Conservation (phyloP, 1,140 invertebrate species). For the Brachionus plicatilis region DNA sequence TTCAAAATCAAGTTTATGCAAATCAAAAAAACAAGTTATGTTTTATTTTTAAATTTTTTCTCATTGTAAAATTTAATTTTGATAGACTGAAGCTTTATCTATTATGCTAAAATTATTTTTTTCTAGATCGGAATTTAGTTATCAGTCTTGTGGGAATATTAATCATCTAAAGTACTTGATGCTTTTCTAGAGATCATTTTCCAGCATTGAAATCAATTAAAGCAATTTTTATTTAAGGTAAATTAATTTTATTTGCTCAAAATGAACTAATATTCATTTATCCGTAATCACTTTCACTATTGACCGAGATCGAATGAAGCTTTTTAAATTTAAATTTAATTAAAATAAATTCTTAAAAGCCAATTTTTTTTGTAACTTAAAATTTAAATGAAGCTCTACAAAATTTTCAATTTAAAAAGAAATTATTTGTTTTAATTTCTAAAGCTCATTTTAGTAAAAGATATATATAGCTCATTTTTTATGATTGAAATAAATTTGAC, state of each 20-base stretch:
- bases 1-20: not conserved
- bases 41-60: not conserved
- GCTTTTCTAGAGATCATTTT: not conserved
- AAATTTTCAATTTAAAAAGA: not conserved
- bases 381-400: not conserved
- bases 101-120: not conserved
- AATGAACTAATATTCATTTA: not conserved
- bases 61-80: not conserved
- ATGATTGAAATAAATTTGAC: not conserved
- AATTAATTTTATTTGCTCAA: not conserved
- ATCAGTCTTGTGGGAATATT: not conserved
- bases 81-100: not conserved
- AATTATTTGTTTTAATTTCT: not conserved
- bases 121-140: not conserved
- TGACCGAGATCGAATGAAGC: not conserved
- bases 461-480: not conserved
- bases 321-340: not conserved
- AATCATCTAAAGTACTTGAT: not conserved
- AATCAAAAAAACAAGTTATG: not conserved
- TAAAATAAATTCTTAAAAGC: not conserved
- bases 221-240: not conserved
- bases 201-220: not conserved
- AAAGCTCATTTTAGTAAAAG: not conserved
- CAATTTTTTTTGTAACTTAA: not conserved
- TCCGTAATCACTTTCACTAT: not conserved